Conservation (phyloP, 2,113 vertebrate genomes). For the Promerops cafer region DNA sequence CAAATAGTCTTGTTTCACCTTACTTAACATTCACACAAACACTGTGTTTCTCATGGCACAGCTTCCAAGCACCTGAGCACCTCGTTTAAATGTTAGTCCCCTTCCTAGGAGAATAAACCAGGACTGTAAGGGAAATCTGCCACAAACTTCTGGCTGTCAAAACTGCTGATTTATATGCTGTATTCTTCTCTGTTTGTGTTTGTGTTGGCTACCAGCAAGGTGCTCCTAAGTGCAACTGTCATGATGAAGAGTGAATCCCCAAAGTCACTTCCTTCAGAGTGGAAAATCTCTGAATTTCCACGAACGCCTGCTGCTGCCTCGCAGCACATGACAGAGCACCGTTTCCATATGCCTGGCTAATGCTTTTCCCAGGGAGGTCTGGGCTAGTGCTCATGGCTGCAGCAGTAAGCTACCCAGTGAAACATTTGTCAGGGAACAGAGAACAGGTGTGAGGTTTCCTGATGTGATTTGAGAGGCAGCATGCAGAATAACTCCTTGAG, state of each 20-base stretch:
- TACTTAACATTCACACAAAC: background rate
- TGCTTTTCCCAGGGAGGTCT: background rate
- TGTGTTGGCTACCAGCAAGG: background rate
- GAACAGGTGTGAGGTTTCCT: constrained; percentile 55
- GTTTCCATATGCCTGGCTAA: constrained; percentile 28
- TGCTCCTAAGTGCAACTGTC: background rate
- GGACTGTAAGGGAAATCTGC: background rate
- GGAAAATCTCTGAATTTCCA: background rate
- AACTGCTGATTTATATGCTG: background rate
- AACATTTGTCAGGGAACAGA: constrained; percentile 59
- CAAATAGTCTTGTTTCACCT: background rate
- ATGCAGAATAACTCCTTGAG: constrained; percentile 9
- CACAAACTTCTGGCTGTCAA: background rate
- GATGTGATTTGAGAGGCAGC: constrained; percentile 42
- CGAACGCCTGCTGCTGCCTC: background rate
- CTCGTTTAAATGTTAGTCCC: background rate
- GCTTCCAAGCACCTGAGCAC: background rate
- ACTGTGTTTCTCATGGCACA: background rate
- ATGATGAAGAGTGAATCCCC: background rate
- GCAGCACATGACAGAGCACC: background rate
- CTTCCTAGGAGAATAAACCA: background rate
- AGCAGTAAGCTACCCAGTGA: background rate
- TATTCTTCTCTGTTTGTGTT: background rate
- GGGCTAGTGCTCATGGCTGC: background rate
- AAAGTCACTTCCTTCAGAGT: background rate